These are phyloP conservation scores for Ectemnius cavifrons DNA, from an alignment of 2,888 invertebrate species.

Conservation along the genomic window DNA sequence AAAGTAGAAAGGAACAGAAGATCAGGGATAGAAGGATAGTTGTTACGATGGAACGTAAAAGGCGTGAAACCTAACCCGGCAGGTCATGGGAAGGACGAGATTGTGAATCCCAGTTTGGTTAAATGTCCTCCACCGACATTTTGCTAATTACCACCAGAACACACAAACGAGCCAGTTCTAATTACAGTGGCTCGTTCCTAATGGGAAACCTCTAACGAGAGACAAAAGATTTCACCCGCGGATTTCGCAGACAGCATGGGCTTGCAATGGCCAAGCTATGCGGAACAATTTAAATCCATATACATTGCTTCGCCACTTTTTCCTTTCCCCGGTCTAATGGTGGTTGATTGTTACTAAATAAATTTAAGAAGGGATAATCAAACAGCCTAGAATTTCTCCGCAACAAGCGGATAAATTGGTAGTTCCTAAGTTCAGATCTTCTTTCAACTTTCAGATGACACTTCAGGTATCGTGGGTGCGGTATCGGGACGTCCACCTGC, in stretches of 20 bases:
- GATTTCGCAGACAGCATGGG: slow-evolving; percentile 23
- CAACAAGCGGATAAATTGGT: not conserved
- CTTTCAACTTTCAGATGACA: slow-evolving; percentile 80
- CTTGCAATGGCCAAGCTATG: not conserved
- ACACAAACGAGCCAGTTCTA: slow-evolving; percentile 51
- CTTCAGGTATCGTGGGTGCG: slow-evolving; percentile 95
- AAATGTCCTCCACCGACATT: slow-evolving; percentile 41
- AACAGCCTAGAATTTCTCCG: too few species aligned
- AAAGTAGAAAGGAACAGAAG: too few species aligned
- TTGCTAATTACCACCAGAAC: slow-evolving; percentile 50
- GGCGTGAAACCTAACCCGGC: too few species aligned
- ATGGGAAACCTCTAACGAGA: slow-evolving; percentile 52
- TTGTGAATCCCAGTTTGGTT: slow-evolving; percentile 24
- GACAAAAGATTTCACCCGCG: slow-evolving; percentile 43
- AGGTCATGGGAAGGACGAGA: not conserved
- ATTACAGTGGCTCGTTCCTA: slow-evolving; percentile 49
- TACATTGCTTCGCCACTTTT: slow-evolving; percentile 14
- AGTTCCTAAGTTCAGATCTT: slow-evolving; percentile 9
- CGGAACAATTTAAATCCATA: slow-evolving; percentile 27
- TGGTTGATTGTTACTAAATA: too few species aligned
- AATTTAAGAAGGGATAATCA: too few species aligned
- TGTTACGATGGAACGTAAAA: too few species aligned
- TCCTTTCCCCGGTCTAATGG: not conserved
- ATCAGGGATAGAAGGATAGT: too few species aligned
- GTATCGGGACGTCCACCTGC: slow-evolving; percentile 92